Percentiles rank a stretch among this genome's conserved stretches.
These are phyloP conservation scores for Thamnaconus septentrionalis DNA, from an alignment of 2,113 vertebrate species.

Conservation along the genomic window DNA sequence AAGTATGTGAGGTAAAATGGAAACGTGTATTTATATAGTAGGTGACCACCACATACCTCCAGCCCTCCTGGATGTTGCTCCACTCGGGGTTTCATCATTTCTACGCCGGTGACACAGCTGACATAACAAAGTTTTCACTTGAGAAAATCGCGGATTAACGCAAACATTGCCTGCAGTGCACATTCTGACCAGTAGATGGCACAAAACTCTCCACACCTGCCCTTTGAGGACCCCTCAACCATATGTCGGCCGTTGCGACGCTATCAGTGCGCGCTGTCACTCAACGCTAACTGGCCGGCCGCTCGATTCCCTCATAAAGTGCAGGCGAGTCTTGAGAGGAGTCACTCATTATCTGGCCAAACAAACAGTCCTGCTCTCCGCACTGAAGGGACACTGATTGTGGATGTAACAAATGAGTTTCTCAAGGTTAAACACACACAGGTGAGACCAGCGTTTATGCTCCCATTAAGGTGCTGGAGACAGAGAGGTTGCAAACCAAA, in stretches of 20 bases:
- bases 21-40: no score
- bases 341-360: constrained; percentile 48
- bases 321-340: constrained; percentile 40
- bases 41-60: no score
- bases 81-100: no score
- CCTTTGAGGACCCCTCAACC: constrained; percentile 17
- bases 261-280: constrained; percentile 27
- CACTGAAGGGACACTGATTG: constrained; percentile 48
- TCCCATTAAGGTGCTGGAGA: constrained; percentile 19
- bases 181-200: no score
- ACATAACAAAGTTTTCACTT: no score
- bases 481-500: neutral
- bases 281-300: constrained; percentile 48
- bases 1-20: no score
- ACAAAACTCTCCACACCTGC: neutral
- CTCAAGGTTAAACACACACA: constrained; percentile 55
- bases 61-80: no score
- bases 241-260: constrained; percentile 35
- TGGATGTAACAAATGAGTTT: constrained; percentile 50
- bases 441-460: constrained; percentile 8
- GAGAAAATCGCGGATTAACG: no score
- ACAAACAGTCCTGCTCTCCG: constrained; percentile 32
- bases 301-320: constrained; percentile 49
- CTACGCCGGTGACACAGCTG: no score
- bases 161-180: no score